phyloP scores from a whole-genome alignment of 2,888 invertebrate species.

The Stenodema calcarata region DNA sequence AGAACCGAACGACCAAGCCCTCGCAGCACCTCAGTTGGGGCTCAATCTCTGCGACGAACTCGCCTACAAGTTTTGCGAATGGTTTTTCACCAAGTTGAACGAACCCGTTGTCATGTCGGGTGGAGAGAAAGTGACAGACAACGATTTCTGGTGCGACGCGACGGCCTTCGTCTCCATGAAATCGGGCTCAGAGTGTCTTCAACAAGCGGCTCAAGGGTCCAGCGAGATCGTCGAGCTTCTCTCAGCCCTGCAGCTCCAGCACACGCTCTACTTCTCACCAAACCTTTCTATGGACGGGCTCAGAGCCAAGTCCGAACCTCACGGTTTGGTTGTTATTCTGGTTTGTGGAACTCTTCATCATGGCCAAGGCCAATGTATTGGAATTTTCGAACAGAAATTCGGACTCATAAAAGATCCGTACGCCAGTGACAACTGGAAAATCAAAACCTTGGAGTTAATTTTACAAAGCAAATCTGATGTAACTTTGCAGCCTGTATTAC shows the following conservation, averaged over 20 bases:
- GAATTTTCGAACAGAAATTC: conserved; percentile 72
- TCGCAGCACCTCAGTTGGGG: conserved; percentile 1
- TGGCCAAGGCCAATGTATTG: conserved; percentile 63
- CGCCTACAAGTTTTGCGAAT: conserved; percentile 67
- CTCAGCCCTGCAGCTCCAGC: conserved; percentile 61
- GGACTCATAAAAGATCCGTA: conserved; percentile 70
- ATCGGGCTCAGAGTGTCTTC: background rate
- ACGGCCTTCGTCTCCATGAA: conserved; percentile 9
- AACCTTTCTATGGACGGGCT: conserved; percentile 65
- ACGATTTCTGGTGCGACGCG: conserved; percentile 67
- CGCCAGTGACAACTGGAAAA: conserved; percentile 72
- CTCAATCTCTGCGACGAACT: conserved; percentile 62
- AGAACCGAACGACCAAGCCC: background rate
- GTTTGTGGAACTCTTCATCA: conserved; percentile 71
- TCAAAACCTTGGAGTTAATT: conserved; percentile 62
- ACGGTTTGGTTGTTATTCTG: conserved; percentile 69
- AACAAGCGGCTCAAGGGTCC: background rate
- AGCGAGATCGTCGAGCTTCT: conserved; percentile 62
- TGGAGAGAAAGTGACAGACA: conserved; percentile 61
- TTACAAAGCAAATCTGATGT: conserved; percentile 34
- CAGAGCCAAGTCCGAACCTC: conserved; percentile 67
- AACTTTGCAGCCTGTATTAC: conserved; percentile 15
- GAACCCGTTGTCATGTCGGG: conserved; percentile 56
- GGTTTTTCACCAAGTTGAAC: conserved; percentile 67
- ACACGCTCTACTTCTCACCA: conserved; percentile 66